Conservation (phyloP, 2,888 invertebrate genomes). For the Meiosimyza decipiens region DNA sequence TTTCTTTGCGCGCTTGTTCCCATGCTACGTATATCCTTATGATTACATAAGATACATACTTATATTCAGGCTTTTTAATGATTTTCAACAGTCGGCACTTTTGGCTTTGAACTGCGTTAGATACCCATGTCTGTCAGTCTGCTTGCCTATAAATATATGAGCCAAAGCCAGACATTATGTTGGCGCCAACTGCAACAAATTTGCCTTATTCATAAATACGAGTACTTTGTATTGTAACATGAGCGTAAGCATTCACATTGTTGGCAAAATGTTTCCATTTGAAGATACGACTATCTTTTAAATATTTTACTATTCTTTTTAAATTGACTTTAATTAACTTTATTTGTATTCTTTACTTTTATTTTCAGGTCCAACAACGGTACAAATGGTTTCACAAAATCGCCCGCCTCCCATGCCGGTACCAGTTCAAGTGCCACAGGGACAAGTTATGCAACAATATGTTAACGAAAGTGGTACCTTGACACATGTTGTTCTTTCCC, state of each 20-base stretch:
- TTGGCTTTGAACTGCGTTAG: no score
- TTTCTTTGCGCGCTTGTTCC: background rate
- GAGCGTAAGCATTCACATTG: no score
- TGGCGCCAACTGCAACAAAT: no score
- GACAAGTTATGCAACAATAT: conserved; percentile 91
- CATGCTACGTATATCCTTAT: no score
- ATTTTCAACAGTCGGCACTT: no score
- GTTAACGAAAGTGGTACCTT: conserved; percentile 90
- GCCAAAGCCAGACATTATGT: no score
- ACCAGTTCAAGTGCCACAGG: conserved; percentile 92
- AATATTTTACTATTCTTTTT: conserved; percentile 5
- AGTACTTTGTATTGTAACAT: no score
- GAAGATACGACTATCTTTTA: background rate
- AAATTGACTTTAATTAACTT: conserved; percentile 16
- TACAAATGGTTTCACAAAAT: conserved; percentile 86
- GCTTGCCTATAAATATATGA: no score
- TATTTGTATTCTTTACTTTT: conserved; percentile 55
- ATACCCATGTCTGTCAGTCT: no score
- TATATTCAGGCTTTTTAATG: no score
- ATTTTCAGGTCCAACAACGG: conserved; percentile 81
- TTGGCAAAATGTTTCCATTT: background rate
- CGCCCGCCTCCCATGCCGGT: conserved; percentile 82
- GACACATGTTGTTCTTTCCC: conserved; percentile 89
- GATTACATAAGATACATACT: no score
- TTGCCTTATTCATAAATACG: no score